Base-by-base conservation (phyloP, 1,140 invertebrate species). In the Pseudomyrmex sp. region DNA sequence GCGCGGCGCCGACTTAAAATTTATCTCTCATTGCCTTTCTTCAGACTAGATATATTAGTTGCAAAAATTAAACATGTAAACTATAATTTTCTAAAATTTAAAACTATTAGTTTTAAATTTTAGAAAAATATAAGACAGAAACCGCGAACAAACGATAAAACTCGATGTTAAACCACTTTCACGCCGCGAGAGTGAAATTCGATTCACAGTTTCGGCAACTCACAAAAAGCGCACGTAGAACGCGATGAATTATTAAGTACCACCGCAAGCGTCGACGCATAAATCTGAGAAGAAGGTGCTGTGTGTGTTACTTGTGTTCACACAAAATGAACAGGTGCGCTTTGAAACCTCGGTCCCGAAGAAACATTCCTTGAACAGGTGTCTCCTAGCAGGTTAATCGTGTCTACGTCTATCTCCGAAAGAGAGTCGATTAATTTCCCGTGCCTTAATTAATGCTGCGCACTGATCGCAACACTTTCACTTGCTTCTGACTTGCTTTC, bases 361-460 rank as follows among this genome's bases (percentile, higher is more conserved):
- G 63, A 59, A 61, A 61, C 52, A 61, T 88, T 77, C 70, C 58
- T 35, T 63, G 82, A 26, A 56, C 85, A 87, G 86, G 82, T 87
- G 85, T 75, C 54, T 46, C 63, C 9, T 13, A 18, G 52, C 85
- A 69, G 69, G 82, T 84, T 59, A 72, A 56, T 48, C 26, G 74
- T 72, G 73, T 83, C 74, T 87, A 48, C 18, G 15, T 35, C 54
- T 61, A 50, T 59, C 23, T 12, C 58, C 35, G 15, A 7, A 58
- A 50, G 65, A 70, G 18, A 7, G 8, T 46, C 86, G 20, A 66
- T 80, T 84, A 74, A 72, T 26, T 35, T 61, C 58, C 20, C 63
- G 20, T 26, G 35, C 44, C 52, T 83, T 87, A 88, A 88, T 88
- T 88, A 88, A 87, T 88, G 68, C 82, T 69, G 70, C 80, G 87